Percentiles rank a stretch among this genome's conserved stretches.
phyloP scores from a whole-genome alignment of 2,888 invertebrate genomes.

The Neoascia interrupta region DNA sequence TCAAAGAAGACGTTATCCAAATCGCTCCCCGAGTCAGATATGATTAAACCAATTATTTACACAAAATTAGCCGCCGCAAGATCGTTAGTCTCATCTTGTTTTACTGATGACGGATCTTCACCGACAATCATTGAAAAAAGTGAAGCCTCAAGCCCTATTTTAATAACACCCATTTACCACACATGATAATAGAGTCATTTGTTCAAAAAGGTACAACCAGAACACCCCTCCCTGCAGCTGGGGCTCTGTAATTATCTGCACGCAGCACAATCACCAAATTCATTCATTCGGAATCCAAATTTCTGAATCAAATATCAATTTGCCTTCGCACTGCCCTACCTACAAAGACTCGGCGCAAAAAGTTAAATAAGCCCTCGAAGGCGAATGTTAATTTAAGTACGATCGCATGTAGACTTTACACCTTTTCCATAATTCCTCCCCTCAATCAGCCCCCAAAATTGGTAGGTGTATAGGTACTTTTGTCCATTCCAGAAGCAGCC shows the following conservation, averaged over 20 bases:
- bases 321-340: neutral
- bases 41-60: too few species aligned
- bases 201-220: constrained; percentile 5
- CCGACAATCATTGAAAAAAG: neutral
- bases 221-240: constrained; percentile 16
- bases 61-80: too few species aligned
- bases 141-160: constrained; percentile 13
- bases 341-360: constrained; percentile 1
- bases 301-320: constrained; percentile 35
- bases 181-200: constrained; percentile 64
- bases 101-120: neutral
- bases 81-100: too few species aligned
- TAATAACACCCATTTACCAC: constrained; percentile 50
- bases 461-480: too few species aligned
- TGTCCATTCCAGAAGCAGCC: constrained; percentile 44
- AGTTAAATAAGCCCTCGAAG: constrained; percentile 54
- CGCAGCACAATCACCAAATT: constrained; percentile 42
- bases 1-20: too few species aligned
- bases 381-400: constrained; percentile 64
- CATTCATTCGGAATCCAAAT: constrained; percentile 46
- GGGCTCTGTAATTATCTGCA: constrained; percentile 54
- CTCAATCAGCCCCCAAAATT: constrained; percentile 59
- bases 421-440: constrained; percentile 63
- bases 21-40: too few species aligned
- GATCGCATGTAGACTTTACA: constrained; percentile 68